phyloP scores from a whole-genome alignment of 2,888 invertebrate genomes.

The Habroteleia sp. region DNA sequence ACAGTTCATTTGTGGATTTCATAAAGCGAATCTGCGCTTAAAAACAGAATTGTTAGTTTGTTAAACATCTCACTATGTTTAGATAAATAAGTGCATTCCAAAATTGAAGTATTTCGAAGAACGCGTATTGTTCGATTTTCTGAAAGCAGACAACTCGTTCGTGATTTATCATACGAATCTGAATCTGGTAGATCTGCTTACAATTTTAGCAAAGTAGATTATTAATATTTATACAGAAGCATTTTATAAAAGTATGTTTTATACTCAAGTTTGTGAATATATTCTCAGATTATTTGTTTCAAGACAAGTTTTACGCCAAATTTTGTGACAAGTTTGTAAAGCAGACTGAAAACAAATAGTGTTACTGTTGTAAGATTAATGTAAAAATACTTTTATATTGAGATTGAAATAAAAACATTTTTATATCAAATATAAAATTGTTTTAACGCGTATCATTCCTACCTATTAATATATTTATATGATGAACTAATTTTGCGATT shows the following conservation, averaged over 20 bases:
- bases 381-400: constrained; percentile 57
- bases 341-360: constrained; percentile 41
- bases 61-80: too few relatives aligned
- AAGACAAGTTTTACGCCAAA: constrained; percentile 13
- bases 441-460: too few relatives aligned
- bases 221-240: constrained; percentile 35
- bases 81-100: constrained; percentile 12
- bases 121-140: constrained; percentile 1
- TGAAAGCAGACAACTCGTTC: constrained; percentile 12
- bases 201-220: constrained; percentile 16
- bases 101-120: constrained; percentile 12
- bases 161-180: constrained; percentile 65
- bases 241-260: constrained; percentile 35
- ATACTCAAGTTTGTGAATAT: constrained; percentile 31
- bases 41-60: too few relatives aligned
- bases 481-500: too few relatives aligned
- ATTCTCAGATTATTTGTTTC: constrained; percentile 40
- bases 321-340: constrained; percentile 23
- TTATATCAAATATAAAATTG: constrained; percentile 40
- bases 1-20: too few relatives aligned
- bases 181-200: constrained; percentile 46
- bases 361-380: constrained; percentile 50
- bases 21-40: too few relatives aligned
- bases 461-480: too few relatives aligned
- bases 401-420: constrained; percentile 51